Evolutionary conservation across 2,888 invertebrate species (phyloP).

Genomic region (Eumerus sabulonum): DNA sequence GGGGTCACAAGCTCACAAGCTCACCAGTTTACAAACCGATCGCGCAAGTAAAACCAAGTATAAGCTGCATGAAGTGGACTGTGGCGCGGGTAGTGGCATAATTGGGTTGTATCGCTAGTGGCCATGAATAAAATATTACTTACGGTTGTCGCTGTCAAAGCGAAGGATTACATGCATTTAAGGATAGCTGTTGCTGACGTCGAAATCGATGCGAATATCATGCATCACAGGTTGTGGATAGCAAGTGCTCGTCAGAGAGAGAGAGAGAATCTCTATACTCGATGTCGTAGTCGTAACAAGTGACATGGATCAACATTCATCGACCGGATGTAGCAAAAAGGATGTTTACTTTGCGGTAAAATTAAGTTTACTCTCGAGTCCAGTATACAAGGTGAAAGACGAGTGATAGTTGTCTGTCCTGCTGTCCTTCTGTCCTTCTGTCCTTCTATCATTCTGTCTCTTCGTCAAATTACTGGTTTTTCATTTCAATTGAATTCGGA

Average conservation of each 20-base stretch:
- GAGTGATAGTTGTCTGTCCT: background rate
- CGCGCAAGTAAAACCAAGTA: background rate
- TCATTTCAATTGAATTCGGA: background rate
- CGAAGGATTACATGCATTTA: conserved; percentile 63
- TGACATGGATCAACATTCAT: conserved; percentile 49
- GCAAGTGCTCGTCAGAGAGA: no score
- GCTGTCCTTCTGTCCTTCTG: no score
- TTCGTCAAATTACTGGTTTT: no score
- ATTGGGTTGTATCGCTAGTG: conserved; percentile 67
- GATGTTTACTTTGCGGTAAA: conserved; percentile 52
- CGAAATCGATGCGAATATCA: conserved; percentile 6
- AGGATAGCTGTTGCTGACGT: conserved; percentile 16
- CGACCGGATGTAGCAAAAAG: conserved; percentile 44
- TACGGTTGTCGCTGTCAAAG: conserved; percentile 65
- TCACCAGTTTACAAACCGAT: no score
- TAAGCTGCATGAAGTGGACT: conserved; percentile 27
- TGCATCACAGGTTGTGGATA: background rate
- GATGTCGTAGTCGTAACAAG: conserved; percentile 17
- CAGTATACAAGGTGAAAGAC: conserved; percentile 1
- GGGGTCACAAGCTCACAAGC: conserved; percentile 42
- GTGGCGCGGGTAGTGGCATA: conserved; percentile 36
- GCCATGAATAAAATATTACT: conserved; percentile 66
- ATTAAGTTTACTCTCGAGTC: conserved; percentile 39
- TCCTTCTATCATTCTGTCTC: no score
- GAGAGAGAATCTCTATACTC: no score